Evolutionary conservation across 2,113 vertebrate genomes (phyloP).

Genomic region (Scomber colias): DNA sequence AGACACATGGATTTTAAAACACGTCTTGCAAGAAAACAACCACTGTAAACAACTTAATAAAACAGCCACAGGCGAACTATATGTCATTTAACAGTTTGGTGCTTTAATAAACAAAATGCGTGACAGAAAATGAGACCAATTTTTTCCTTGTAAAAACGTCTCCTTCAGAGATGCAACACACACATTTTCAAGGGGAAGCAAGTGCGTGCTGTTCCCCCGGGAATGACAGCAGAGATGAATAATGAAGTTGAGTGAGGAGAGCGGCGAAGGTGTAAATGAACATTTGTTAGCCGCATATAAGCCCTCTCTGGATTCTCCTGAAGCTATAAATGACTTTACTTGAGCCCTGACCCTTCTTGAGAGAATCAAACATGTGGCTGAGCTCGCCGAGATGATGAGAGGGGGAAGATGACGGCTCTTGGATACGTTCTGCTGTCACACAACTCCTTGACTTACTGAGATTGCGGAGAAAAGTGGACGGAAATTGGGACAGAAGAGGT

Average conservation of each 20-base stretch:
- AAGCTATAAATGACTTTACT: slow-evolving; percentile 40
- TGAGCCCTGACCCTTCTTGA: slow-evolving; percentile 55
- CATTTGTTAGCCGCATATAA: slow-evolving; percentile 32
- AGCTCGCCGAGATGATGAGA: slow-evolving; percentile 34
- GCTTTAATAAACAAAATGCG: slow-evolving; percentile 32
- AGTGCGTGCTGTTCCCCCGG: background rate
- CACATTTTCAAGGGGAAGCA: slow-evolving; percentile 31
- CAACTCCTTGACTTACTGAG: slow-evolving; percentile 6
- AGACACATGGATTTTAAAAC: slow-evolving; percentile 12
- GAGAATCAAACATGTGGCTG: slow-evolving; percentile 5
- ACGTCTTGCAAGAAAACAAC: background rate
- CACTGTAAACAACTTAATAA: background rate
- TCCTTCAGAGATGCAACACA: slow-evolving; percentile 34
- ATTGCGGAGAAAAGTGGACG: background rate
- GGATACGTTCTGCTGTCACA: slow-evolving; percentile 37
- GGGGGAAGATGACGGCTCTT: slow-evolving; percentile 26
- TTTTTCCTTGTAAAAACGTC: slow-evolving; percentile 33
- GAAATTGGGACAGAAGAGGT: slow-evolving; percentile 6
- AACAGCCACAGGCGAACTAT: slow-evolving; percentile 26
- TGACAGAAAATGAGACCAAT: background rate
- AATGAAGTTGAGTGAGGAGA: slow-evolving; percentile 37
- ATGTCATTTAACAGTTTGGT: slow-evolving; percentile 4
- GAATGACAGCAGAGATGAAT: slow-evolving; percentile 48
- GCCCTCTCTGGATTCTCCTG: slow-evolving; percentile 14
- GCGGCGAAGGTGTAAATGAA: slow-evolving; percentile 61